Conservation (phyloP, 2,888 invertebrate species). For the Scaeva pyrastri region DNA sequence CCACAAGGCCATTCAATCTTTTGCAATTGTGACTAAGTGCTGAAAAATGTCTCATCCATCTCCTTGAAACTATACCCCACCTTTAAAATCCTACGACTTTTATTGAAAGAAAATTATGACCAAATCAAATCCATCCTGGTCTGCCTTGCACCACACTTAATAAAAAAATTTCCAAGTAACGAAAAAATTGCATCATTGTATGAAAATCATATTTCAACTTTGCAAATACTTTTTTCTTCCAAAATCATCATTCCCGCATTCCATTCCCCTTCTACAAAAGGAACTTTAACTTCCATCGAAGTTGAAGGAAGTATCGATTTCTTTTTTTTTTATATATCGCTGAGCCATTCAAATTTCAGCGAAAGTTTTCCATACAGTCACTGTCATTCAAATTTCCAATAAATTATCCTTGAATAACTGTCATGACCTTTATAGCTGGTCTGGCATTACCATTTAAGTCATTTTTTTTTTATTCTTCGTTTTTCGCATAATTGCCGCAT, state of each 20-base stretch:
- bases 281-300: neutral
- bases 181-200: too few species aligned
- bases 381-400: slow-evolving; percentile 53
- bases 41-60: too few species aligned
- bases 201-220: neutral
- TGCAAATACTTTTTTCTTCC: neutral
- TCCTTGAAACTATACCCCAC: too few species aligned
- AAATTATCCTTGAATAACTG: slow-evolving; percentile 49
- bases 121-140: too few species aligned
- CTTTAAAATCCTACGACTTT: too few species aligned
- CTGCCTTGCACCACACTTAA: too few species aligned
- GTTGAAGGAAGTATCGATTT: slow-evolving; percentile 28
- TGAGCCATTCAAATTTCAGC: slow-evolving; percentile 19
- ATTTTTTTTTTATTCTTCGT: slow-evolving; percentile 13
- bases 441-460: slow-evolving; percentile 25
- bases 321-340: neutral
- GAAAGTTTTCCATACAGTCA: slow-evolving; percentile 7
- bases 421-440: slow-evolving; percentile 54
- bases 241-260: neutral
- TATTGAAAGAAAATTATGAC: too few species aligned
- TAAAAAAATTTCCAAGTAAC: too few species aligned
- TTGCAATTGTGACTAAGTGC: too few species aligned
- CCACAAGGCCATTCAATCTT: too few species aligned
- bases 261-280: neutral
- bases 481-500: slow-evolving; percentile 4